Evolutionary conservation across 2,888 invertebrate genomes (phyloP).

Genomic region (Eudasyphora cyanicolor): DNA sequence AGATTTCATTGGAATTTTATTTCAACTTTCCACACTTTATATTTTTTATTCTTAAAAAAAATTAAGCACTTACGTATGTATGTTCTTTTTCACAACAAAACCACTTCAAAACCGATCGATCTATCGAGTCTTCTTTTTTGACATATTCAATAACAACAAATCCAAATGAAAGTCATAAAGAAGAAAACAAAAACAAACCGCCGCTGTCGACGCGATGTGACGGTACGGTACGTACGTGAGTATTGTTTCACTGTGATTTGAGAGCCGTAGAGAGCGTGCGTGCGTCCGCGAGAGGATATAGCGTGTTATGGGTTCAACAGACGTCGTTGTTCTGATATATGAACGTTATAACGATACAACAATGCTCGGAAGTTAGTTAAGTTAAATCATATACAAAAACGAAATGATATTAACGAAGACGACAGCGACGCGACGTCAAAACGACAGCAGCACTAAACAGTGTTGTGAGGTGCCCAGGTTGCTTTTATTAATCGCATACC

Average conservation of each 20-base stretch:
- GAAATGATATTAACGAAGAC: conserved; percentile 53
- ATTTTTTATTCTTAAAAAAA: conserved; percentile 7
- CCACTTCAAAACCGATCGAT: conserved; percentile 34
- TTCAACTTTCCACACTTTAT: neutral
- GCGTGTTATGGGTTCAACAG: conserved; percentile 74
- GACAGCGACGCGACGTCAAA: neutral
- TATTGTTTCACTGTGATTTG: neutral
- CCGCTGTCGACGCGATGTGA: conserved; percentile 3
- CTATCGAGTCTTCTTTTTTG: conserved; percentile 53
- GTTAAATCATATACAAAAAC: conserved; percentile 37
- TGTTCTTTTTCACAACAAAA: conserved; percentile 24
- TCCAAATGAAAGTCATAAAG: neutral
- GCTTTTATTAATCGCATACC: too few species aligned
- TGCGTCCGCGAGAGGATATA: conserved; percentile 48
- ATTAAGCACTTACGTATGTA: neutral
- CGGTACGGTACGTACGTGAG: neutral
- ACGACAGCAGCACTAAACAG: neutral
- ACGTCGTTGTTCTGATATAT: conserved; percentile 73
- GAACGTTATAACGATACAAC: conserved; percentile 63
- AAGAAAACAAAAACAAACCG: conserved; percentile 19
- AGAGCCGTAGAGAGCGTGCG: neutral
- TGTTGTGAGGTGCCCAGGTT: neutral
- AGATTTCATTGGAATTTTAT: neutral
- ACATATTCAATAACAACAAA: conserved; percentile 42
- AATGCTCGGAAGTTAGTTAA: conserved; percentile 66